Evolutionary conservation across 2,888 invertebrate genomes (phyloP), one percentile per base, ranked within the genome.

Genomic region (Callimorpha dominula): DNA sequence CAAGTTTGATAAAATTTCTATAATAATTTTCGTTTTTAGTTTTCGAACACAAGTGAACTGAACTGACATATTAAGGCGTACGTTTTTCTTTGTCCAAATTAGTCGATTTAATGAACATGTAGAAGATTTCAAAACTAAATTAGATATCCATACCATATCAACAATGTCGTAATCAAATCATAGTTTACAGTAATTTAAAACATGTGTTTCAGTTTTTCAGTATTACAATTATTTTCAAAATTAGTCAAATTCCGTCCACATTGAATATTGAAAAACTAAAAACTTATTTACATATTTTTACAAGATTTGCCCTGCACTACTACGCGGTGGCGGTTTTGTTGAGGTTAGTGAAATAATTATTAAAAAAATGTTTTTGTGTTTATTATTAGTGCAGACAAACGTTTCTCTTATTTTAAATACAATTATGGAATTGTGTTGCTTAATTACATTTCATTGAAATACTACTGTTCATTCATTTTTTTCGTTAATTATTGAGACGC

Each of bases 321-420:
- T 88, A 86, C 87, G 91, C 92, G 90, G 90, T 91, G 91, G 93
- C 89, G 90, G 91, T 88, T 89, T 87, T 90, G 88, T 90, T 92
- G 93, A 95, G 95, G 95, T 95, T 95, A 95, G 94, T 92, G 80
- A 81, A 81, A 87, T 90, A 88, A 86, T 88, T 82, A 81, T 76
- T 81, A 88, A 88, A 90, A 87, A 84, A 85, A 80, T 89, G 85
- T 89, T 90, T 90, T 91, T 85, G 71, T 86, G 72, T 72, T 71
- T 73, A 76, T 80, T 81, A 86, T 81, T 78, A 71, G 73, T 66
- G 17, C 79, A 78, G 85, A 74, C 75, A 80, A 76, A 76, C 2
- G 4, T 67, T 68, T 52, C 52, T 52, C 73, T 71, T 73, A 42
- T 65, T 70, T 70, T 65, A 40, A 72, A 71, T 66, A 75, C 57